A percentile compares a stretch with the other conserved stretches of the same genome.
Conservation (phyloP, 1,140 invertebrate genomes). For the Sitodiplosis mosellana region DNA sequence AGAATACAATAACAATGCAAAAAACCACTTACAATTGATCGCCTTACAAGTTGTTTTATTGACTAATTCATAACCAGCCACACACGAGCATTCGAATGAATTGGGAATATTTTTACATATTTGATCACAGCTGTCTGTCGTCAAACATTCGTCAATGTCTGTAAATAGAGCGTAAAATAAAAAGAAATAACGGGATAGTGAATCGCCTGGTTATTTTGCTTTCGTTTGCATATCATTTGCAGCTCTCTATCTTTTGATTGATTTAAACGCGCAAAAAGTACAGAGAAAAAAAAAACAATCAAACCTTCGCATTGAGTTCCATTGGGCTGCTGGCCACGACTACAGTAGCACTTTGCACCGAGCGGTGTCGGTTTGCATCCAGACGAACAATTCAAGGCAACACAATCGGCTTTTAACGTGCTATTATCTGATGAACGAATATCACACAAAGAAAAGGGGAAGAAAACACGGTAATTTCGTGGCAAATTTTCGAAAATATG, state of each 20-base stretch:
- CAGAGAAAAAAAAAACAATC: constrained; percentile 7
- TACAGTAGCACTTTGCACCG: constrained; percentile 56
- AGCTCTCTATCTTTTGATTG: too few relatives aligned
- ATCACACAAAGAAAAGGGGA: too few relatives aligned
- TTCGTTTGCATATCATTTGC: background rate
- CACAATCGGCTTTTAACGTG: constrained; percentile 27
- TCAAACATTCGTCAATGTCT: constrained; percentile 56
- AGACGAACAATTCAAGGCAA: constrained; percentile 39
- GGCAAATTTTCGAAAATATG: constrained; percentile 2
- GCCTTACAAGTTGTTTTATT: constrained; percentile 35
- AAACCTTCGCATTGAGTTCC: constrained; percentile 41
- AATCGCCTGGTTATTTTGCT: background rate
- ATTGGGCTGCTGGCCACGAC: constrained; percentile 45
- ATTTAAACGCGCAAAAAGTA: background rate
- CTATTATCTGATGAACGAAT: constrained; percentile 27
- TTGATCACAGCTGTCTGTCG: constrained; percentile 61
- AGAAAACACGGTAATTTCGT: too few relatives aligned
- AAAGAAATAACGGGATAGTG: background rate
- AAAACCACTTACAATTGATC: constrained; percentile 39
- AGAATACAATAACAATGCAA: background rate
- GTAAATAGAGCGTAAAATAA: constrained; percentile 12
- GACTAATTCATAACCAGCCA: constrained; percentile 44
- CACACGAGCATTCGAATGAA: constrained; percentile 56
- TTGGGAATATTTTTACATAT: constrained; percentile 51
- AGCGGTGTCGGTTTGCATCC: constrained; percentile 42